Evolutionary conservation across 64 coral and sea anemone genomes (phyloP).

Genomic region (Pocillopora verrucosa): DNA sequence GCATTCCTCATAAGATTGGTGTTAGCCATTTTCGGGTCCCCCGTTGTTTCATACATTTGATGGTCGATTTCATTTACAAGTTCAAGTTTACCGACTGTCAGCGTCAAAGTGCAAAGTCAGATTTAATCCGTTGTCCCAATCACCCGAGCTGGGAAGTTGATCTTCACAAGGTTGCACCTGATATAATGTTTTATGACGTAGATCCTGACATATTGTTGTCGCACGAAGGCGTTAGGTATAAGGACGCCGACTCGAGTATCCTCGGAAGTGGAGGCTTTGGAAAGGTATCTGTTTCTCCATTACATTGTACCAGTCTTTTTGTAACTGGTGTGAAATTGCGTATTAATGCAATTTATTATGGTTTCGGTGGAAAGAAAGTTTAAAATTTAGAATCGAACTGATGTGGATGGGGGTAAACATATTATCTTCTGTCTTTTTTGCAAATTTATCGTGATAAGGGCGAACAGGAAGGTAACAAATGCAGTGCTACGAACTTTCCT

Average conservation of each 20-base stretch:
- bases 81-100: slow-evolving; percentile 88
- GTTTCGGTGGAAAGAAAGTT: too few species aligned
- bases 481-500: too few species aligned
- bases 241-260: slow-evolving; percentile 59
- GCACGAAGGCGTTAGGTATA: slow-evolving; percentile 63
- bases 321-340: too few species aligned
- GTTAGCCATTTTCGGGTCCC: too few species aligned
- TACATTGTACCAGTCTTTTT: too few species aligned
- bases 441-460: too few species aligned
- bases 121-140: slow-evolving; percentile 74
- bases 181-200: slow-evolving; percentile 93
- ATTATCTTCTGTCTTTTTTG: too few species aligned
- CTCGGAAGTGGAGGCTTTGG: slow-evolving; percentile 89
- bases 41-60: slow-evolving; percentile 62
- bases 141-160: slow-evolving; percentile 59
- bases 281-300: slow-evolving; percentile 34
- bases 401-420: too few species aligned
- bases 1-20: too few species aligned
- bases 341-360: too few species aligned
- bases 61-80: slow-evolving; percentile 48
- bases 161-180: slow-evolving; percentile 80
- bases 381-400: too few species aligned
- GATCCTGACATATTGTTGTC: slow-evolving; percentile 78
- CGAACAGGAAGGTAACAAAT: too few species aligned
- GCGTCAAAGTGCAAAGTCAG: slow-evolving; percentile 62